A percentile compares a stretch with the other conserved stretches of the same genome.
Conservation (phyloP, 1,140 invertebrate genomes). For the Hestina assimilis region DNA sequence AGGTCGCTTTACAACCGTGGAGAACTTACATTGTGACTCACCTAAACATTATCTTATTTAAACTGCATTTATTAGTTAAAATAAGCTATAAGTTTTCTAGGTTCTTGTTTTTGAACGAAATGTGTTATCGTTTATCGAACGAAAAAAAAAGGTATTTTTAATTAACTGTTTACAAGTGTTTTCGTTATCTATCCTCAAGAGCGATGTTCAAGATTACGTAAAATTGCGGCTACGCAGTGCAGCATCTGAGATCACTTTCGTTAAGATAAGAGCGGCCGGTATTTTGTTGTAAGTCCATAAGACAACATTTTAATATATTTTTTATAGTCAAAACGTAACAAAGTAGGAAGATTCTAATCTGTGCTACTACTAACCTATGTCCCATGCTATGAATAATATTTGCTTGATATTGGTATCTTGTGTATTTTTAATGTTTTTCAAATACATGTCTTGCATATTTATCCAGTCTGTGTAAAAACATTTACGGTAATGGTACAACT, state of each 20-base stretch:
- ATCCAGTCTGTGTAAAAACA: not conserved
- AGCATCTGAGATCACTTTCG: not conserved
- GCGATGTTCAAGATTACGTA: slow-evolving; percentile 5
- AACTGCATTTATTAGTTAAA: not conserved
- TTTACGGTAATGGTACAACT: not conserved
- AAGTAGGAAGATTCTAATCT: not conserved
- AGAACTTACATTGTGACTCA: slow-evolving; percentile 6
- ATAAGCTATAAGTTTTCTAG: not conserved
- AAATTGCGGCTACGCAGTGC: slow-evolving; percentile 10
- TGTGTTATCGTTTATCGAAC: too few species aligned
- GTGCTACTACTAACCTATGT: not conserved
- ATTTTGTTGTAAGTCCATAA: not conserved
- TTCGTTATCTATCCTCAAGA: not conserved
- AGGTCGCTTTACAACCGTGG: slow-evolving; percentile 5
- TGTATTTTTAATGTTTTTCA: not conserved
- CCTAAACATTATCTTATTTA: not conserved
- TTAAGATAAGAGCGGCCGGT: not conserved
- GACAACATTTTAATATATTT: not conserved
- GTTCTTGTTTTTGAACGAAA: too few species aligned
- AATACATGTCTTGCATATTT: not conserved
- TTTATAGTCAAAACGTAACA: not conserved
- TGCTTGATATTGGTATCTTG: not conserved
- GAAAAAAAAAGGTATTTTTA: too few species aligned
- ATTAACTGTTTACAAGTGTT: not conserved
- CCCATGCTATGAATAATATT: not conserved